phyloP scores from a whole-genome alignment of 2,113 vertebrate genomes.

The Otus sunia region DNA sequence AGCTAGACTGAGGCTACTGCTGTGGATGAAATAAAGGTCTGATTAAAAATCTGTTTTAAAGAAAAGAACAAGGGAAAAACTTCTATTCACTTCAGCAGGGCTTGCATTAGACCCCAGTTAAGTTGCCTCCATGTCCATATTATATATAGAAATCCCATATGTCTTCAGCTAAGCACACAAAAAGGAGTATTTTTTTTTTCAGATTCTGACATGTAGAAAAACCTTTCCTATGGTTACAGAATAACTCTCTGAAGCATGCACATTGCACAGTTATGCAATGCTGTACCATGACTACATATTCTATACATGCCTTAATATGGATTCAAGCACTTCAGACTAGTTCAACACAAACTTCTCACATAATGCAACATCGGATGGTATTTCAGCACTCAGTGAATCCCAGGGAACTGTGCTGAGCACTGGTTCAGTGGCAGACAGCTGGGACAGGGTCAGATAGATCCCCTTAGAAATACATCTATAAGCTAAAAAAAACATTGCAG shows the following conservation, averaged over 20 bases:
- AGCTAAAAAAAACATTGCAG: not conserved
- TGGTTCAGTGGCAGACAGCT: not conserved
- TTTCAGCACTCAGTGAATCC: not conserved
- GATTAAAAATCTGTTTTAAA: not conserved
- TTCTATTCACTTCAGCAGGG: not conserved
- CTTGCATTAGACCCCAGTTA: not conserved
- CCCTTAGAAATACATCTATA: not conserved
- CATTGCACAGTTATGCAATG: not conserved
- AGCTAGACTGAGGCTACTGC: not conserved
- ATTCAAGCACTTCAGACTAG: not conserved
- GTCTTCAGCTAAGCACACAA: not conserved
- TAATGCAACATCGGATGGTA: not conserved
- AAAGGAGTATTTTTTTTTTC: not conserved
- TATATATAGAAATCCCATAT: not conserved
- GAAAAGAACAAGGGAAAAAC: not conserved
- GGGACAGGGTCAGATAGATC: not conserved
- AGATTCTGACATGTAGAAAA: not conserved
- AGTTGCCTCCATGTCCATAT: not conserved
- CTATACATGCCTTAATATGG: not conserved
- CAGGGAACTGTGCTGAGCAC: not conserved
- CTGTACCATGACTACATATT: not conserved
- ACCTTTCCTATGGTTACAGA: not conserved
- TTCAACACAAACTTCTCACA: not conserved
- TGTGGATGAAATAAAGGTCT: not conserved
- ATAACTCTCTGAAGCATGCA: not conserved